Conservation (phyloP, 2,888 invertebrate species). For the Drosophila atroscutellata region DNA sequence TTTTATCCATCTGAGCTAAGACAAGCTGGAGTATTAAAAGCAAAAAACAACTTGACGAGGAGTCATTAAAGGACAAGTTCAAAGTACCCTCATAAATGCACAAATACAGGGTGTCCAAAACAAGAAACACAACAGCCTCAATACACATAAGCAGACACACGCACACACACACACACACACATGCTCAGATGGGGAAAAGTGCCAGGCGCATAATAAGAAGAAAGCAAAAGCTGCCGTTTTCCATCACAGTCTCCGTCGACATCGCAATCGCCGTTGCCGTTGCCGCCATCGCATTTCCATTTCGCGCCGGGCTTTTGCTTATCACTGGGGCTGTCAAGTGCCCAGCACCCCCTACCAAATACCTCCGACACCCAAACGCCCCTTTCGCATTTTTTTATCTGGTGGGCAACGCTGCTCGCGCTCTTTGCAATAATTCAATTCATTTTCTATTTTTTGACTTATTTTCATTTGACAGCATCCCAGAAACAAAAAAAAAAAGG, state of each 20-base stretch:
- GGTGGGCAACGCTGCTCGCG: slow-evolving; percentile 46
- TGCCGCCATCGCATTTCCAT: slow-evolving; percentile 65
- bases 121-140: slow-evolving; percentile 42
- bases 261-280: slow-evolving; percentile 13
- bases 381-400: slow-evolving; percentile 5
- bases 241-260: slow-evolving; percentile 26
- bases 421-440: slow-evolving; percentile 83
- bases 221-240: slow-evolving; percentile 49
- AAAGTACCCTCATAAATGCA: background rate
- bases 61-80: background rate
- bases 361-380: background rate
- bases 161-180: slow-evolving; percentile 6
- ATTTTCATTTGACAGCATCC: slow-evolving; percentile 67
- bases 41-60: background rate
- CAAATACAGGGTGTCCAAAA: slow-evolving; percentile 34
- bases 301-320: slow-evolving; percentile 75
- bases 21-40: background rate
- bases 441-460: slow-evolving; percentile 82
- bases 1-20: too few relatives aligned
- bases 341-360: slow-evolving; percentile 49
- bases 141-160: slow-evolving; percentile 30
- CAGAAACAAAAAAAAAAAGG: slow-evolving; percentile 54
- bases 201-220: slow-evolving; percentile 70
- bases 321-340: slow-evolving; percentile 77
- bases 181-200: slow-evolving; percentile 19